These are phyloP conservation scores for Oithona nana DNA, from an alignment of 2,888 invertebrate genomes.

Conservation along the genomic window DNA sequence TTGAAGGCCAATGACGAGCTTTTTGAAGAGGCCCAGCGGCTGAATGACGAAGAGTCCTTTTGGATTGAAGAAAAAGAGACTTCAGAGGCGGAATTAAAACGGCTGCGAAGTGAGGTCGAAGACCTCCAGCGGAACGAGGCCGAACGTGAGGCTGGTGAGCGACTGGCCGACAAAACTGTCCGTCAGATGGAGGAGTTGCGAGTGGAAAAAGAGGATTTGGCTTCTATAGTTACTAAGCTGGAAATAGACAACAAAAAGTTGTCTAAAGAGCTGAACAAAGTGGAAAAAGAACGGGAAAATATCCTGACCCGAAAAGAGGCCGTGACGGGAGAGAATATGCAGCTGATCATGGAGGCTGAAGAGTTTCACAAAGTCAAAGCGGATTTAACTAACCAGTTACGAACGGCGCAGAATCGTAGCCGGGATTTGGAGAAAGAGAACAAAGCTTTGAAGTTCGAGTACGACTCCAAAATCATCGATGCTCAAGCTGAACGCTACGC, in stretches of 20 bases:
- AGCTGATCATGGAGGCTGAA: conserved; percentile 10
- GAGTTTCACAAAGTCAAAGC: not conserved
- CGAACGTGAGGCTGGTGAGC: not conserved
- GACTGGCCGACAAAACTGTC: not conserved
- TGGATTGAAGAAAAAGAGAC: not conserved
- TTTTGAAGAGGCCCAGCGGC: conserved; percentile 11
- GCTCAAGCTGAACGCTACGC: not conserved
- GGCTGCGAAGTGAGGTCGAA: not conserved
- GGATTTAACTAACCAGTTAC: not conserved
- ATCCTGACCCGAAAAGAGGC: not conserved
- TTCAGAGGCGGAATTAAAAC: not conserved
- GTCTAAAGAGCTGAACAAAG: not conserved
- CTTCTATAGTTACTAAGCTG: not conserved
- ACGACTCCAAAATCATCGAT: not conserved
- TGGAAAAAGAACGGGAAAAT: conserved; percentile 1
- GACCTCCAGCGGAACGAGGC: not conserved
- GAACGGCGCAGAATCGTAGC: not conserved
- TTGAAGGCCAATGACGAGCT: conserved; percentile 8
- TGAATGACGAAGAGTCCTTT: conserved; percentile 2
- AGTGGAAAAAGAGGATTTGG: not conserved
- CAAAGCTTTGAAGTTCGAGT: not conserved
- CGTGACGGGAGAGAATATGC: conserved; percentile 12
- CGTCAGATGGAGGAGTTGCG: not conserved
- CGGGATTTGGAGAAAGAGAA: conserved; percentile 6
- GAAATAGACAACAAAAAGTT: not conserved